A percentile compares a stretch with the other conserved stretches of the same genome.
Evolutionary conservation across 1,140 invertebrate genomes (phyloP).

Genomic region (Drosophila sechellia): DNA sequence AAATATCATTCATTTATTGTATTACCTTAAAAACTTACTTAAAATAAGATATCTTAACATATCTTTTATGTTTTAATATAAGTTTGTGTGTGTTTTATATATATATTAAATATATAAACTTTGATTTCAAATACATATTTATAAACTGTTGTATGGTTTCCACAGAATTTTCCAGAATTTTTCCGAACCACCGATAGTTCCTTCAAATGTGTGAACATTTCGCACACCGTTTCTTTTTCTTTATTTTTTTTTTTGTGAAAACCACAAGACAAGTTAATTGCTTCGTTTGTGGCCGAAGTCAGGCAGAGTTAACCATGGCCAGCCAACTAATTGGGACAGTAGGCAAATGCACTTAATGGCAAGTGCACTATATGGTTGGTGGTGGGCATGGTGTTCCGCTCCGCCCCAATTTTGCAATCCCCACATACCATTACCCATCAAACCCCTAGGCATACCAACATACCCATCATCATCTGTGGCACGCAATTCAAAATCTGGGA

Average conservation of each 20-base stretch:
- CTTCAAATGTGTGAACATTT: slow-evolving; percentile 69
- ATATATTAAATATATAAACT: too few species aligned
- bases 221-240: slow-evolving; percentile 58
- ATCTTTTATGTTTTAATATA: too few species aligned
- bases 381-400: slow-evolving; percentile 53
- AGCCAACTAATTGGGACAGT: slow-evolving; percentile 46
- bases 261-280: slow-evolving; percentile 73
- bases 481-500: slow-evolving; percentile 67
- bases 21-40: background rate
- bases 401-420: slow-evolving; percentile 47
- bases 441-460: too few species aligned
- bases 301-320: slow-evolving; percentile 64
- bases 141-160: slow-evolving; percentile 6
- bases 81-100: too few species aligned
- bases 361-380: slow-evolving; percentile 22
- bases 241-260: slow-evolving; percentile 29
- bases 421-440: slow-evolving; percentile 3
- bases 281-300: slow-evolving; percentile 42
- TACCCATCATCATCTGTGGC: slow-evolving; percentile 40
- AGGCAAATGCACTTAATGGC: slow-evolving; percentile 44
- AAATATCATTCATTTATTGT: background rate
- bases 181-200: slow-evolving; percentile 28
- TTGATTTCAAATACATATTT: background rate
- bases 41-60: too few species aligned
- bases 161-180: slow-evolving; percentile 25